phyloP scores from a whole-genome alignment of 2,888 invertebrate species.

The Nemotelus pantherinus region DNA sequence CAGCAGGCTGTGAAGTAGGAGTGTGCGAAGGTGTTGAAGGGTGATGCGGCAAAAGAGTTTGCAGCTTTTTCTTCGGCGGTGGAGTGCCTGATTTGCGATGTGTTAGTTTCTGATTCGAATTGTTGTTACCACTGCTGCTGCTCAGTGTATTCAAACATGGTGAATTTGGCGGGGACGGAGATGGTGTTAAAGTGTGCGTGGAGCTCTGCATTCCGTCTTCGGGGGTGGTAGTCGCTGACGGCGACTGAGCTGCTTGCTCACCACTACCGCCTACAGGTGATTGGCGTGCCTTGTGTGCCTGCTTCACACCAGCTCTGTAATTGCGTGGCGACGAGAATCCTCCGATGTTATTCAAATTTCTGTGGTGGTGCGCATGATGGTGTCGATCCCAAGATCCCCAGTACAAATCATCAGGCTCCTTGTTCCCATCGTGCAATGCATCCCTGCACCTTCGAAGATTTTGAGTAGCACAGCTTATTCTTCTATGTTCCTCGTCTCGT shows the following conservation, averaged over 20 bases:
- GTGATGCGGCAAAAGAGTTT: slow-evolving; percentile 67
- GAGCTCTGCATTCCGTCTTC: slow-evolving; percentile 52
- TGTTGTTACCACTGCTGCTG: slow-evolving; percentile 49
- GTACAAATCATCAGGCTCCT: slow-evolving; percentile 70
- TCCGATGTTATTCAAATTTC: slow-evolving; percentile 56
- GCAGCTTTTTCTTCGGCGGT: slow-evolving; percentile 80
- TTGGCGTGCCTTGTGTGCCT: slow-evolving; percentile 50
- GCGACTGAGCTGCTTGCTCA: slow-evolving; percentile 52
- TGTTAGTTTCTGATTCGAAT: slow-evolving; percentile 59
- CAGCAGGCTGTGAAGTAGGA: slow-evolving; percentile 55
- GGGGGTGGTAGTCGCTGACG: slow-evolving; percentile 52
- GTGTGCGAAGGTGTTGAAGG: slow-evolving; percentile 57
- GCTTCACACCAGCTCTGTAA: slow-evolving; percentile 55
- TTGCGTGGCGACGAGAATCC: slow-evolving; percentile 59
- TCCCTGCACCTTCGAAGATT: slow-evolving; percentile 80
- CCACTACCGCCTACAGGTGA: slow-evolving; percentile 48
- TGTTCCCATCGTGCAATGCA: slow-evolving; percentile 53
- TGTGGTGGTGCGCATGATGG: slow-evolving; percentile 65
- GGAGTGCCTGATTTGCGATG: slow-evolving; percentile 69
- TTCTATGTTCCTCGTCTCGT: slow-evolving; percentile 82
- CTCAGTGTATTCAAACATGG: slow-evolving; percentile 55
- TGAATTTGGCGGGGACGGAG: slow-evolving; percentile 65
- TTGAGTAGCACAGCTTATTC: slow-evolving; percentile 84
- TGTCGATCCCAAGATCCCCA: slow-evolving; percentile 95
- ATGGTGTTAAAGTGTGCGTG: slow-evolving; percentile 59